These are phyloP conservation scores for Norana najaformis DNA, from an alignment of 2,888 invertebrate species.

Conservation along the genomic window DNA sequence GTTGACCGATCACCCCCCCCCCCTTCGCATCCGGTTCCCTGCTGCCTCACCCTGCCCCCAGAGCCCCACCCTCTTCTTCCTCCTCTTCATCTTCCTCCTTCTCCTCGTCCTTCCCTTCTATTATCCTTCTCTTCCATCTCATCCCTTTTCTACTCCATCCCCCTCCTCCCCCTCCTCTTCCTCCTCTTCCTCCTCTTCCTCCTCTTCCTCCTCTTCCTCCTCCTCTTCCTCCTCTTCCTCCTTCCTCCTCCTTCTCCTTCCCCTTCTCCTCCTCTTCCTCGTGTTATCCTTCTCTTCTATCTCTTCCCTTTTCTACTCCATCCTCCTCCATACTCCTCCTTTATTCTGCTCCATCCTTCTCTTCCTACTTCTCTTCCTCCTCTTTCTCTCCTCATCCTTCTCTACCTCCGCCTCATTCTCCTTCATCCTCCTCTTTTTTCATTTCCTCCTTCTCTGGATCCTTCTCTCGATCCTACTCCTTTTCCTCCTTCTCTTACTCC, in stretches of 20 bases:
- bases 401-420: not conserved
- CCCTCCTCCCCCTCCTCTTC: not conserved
- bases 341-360: not conserved
- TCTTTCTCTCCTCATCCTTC: not conserved
- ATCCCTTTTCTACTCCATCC: not conserved
- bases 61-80: not conserved
- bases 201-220: no score
- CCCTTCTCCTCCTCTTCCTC: not conserved
- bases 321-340: not conserved
- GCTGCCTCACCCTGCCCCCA: not conserved
- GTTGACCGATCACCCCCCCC: not conserved
- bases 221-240: not conserved
- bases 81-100: not conserved
- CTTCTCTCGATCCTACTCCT: not conserved
- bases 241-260: constrained; percentile 18
- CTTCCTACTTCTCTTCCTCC: not conserved
- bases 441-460: not conserved
- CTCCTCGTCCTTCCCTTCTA: not conserved
- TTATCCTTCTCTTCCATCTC: not conserved
- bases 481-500: no score
- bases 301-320: not conserved
- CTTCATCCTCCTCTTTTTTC: not conserved
- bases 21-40: not conserved
- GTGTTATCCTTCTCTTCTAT: no score
- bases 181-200: not conserved